These are phyloP conservation scores for Melopsittacus undulatus DNA, from an alignment of 2,797 vertebrate genomes.

Conservation along the genomic window DNA sequence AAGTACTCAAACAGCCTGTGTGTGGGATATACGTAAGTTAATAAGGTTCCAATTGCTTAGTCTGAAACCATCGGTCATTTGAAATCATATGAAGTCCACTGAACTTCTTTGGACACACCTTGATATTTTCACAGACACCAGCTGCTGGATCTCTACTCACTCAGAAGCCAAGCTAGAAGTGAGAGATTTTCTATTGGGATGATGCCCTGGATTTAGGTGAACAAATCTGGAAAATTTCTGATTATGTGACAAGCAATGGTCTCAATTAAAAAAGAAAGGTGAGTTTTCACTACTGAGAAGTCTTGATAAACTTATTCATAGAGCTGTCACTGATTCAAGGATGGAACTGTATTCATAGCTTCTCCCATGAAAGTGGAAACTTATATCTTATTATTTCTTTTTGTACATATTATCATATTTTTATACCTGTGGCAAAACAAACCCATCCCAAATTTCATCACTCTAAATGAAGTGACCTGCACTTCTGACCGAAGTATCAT, in stretches of 20 bases:
- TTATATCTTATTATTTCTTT: not conserved
- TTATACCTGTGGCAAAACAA: not conserved
- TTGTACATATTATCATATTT: not conserved
- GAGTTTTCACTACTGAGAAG: not conserved
- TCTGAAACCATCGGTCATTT: conserved; percentile 29
- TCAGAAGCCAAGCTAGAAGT: conserved; percentile 34
- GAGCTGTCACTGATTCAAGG: not conserved
- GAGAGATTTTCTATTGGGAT: conserved; percentile 39
- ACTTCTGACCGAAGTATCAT: not conserved
- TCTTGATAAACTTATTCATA: not conserved
- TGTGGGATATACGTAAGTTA: conserved; percentile 2
- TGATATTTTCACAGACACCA: conserved; percentile 17
- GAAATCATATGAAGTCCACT: conserved; percentile 21
- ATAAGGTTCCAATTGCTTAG: conserved; percentile 25
- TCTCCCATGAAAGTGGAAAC: not conserved
- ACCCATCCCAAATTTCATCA: not conserved
- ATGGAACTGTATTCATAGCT: not conserved
- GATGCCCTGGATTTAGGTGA: not conserved
- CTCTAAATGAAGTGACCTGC: not conserved
- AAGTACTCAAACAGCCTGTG: conserved; percentile 27
- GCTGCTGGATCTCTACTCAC: conserved; percentile 39
- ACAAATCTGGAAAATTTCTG: not conserved
- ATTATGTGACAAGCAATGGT: not conserved
- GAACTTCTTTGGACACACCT: conserved; percentile 38
- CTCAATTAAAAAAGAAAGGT: conserved; percentile 6